A percentile compares a stretch with the other conserved stretches of the same genome.
These are phyloP conservation scores for Sesia apiformis DNA, from an alignment of 2,888 invertebrate species.

Conservation along the genomic window DNA sequence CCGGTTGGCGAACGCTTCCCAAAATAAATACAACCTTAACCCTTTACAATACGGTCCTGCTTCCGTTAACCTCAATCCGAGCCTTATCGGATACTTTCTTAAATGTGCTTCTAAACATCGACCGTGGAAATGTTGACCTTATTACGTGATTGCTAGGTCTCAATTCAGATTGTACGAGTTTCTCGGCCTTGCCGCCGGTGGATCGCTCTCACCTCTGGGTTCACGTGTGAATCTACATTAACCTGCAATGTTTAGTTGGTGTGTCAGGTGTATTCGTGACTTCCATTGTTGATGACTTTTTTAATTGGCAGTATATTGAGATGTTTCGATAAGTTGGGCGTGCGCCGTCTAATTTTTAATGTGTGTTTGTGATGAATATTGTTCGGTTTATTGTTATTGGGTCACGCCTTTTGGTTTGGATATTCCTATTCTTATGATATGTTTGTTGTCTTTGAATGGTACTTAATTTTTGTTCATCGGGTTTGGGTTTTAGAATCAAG, in stretches of 20 bases:
- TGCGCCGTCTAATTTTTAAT: conserved; percentile 54
- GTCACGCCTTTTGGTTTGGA: conserved; percentile 49
- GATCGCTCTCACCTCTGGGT: conserved; percentile 68
- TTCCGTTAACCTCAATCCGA: conserved; percentile 24
- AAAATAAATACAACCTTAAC: conserved; percentile 41
- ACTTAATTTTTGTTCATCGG: no score
- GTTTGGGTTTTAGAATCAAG: no score
- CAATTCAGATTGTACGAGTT: conserved; percentile 43
- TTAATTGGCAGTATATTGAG: conserved; percentile 46
- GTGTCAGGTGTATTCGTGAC: conserved; percentile 44
- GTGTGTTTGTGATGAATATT: conserved; percentile 48
- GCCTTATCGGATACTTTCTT: conserved; percentile 70
- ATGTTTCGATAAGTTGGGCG: conserved; percentile 55
- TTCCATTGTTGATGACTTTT: conserved; percentile 43
- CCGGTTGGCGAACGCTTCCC: conserved; percentile 37
- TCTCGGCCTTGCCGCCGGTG: conserved; percentile 69
- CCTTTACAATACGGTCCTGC: conserved; percentile 32
- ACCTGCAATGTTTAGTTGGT: conserved; percentile 55
- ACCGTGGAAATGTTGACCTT: conserved; percentile 58
- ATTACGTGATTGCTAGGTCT: conserved; percentile 40
- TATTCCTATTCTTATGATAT: neutral
- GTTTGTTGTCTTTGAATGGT: no score
- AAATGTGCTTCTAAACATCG: conserved; percentile 53
- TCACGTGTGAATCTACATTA: conserved; percentile 71
- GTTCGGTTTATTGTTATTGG: conserved; percentile 22